Percentiles rank a stretch among this genome's conserved stretches.
These are phyloP conservation scores for Halictus rubicundus DNA, from an alignment of 1,140 invertebrate genomes.

Conservation along the genomic window DNA sequence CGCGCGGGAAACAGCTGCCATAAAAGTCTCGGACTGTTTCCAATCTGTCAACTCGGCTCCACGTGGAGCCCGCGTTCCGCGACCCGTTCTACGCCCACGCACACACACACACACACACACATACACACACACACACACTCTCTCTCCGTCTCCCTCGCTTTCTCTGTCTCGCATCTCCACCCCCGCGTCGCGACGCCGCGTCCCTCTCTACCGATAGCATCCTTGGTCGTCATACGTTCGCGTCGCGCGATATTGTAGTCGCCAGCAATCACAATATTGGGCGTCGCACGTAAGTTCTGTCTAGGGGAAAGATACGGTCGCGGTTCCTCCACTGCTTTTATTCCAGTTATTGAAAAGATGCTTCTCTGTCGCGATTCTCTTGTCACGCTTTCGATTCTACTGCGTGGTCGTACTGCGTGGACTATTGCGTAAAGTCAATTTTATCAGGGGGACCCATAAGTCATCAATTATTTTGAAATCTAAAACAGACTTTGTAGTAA, in stretches of 20 bases:
- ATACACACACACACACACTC: neutral
- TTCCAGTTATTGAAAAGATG: conserved; percentile 36
- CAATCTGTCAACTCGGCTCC: conserved; percentile 68
- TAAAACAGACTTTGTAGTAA: too few species aligned
- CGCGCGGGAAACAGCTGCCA: conserved; percentile 62
- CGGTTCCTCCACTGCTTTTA: conserved; percentile 5
- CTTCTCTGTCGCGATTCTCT: neutral
- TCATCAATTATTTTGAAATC: too few species aligned
- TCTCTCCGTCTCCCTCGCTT: neutral
- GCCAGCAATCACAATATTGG: conserved; percentile 65
- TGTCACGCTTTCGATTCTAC: too few species aligned
- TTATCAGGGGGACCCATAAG: too few species aligned
- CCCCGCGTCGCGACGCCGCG: neutral
- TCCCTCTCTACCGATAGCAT: conserved; percentile 4
- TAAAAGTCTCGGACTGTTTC: conserved; percentile 71
- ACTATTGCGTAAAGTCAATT: too few species aligned
- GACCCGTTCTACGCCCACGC: neutral
- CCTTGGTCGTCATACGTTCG: conserved; percentile 30
- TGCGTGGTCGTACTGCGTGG: too few species aligned
- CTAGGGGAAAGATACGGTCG: neutral
- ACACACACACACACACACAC: neutral
- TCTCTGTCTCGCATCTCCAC: neutral
- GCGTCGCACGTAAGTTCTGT: conserved; percentile 40
- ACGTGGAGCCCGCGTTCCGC: conserved; percentile 31
- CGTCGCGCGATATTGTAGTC: conserved; percentile 39